Conservation (phyloP, 2,888 invertebrate species). For the Cantharis flavilabris region DNA sequence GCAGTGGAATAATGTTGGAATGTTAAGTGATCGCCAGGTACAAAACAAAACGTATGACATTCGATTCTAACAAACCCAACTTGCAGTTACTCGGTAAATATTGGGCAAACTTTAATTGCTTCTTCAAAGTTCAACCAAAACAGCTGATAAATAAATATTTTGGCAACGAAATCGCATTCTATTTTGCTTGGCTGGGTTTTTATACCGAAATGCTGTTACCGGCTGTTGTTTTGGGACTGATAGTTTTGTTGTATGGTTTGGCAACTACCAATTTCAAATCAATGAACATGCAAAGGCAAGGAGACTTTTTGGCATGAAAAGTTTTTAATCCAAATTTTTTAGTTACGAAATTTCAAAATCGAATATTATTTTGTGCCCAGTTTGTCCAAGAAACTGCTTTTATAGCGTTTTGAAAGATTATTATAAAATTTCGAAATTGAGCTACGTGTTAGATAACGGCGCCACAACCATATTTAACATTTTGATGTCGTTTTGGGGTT, state of each 20-base stretch:
- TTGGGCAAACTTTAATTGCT: constrained; percentile 62
- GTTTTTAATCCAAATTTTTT: not conserved
- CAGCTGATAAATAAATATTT: constrained; percentile 63
- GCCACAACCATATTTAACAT: not conserved
- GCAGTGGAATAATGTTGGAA: constrained; percentile 42
- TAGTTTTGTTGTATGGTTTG: not conserved
- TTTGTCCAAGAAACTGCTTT: not conserved
- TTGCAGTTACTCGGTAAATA: constrained; percentile 56
- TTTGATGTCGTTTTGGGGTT: not conserved
- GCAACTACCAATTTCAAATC: not conserved
- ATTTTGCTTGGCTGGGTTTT: constrained; percentile 51
- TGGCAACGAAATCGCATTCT: constrained; percentile 61
- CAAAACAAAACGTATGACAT: no score
- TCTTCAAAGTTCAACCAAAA: constrained; percentile 63
- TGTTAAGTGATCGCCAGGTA: constrained; percentile 51
- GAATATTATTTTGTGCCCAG: not conserved
- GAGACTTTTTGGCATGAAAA: not conserved
- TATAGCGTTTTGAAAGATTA: not conserved
- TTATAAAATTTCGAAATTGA: not conserved
- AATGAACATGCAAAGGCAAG: not conserved
- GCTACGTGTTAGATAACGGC: not conserved
- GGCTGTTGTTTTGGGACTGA: not conserved
- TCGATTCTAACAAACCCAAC: not conserved
- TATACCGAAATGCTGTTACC: not conserved
- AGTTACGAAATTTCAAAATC: not conserved